Percentiles rank a stretch among this genome's conserved stretches.
phyloP scores from a whole-genome alignment of 2,797 vertebrate species.

The Microctenopoma lineatum region DNA sequence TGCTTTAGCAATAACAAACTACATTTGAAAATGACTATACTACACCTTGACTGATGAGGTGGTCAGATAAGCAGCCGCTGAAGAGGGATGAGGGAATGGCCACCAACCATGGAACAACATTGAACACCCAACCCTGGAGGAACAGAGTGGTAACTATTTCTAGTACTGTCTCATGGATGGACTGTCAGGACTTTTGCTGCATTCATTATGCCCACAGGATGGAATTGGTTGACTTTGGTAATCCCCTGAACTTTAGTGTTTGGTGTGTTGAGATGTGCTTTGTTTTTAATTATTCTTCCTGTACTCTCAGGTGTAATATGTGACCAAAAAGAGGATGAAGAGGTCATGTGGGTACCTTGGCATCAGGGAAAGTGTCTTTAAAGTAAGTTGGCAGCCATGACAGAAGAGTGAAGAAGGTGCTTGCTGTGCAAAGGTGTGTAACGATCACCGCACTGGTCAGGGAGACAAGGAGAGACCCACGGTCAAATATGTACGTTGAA shows the following conservation, averaged over 20 bases:
- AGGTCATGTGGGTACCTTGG: slow-evolving; percentile 85
- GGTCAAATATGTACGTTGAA: slow-evolving; percentile 9
- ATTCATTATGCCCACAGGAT: too few relatives aligned
- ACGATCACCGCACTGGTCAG: slow-evolving; percentile 89
- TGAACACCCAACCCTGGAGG: slow-evolving; percentile 95
- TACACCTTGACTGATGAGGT: slow-evolving; percentile 91
- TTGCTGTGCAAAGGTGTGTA: slow-evolving; percentile 91
- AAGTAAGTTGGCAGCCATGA: slow-evolving; percentile 99
- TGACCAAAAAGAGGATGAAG: background rate
- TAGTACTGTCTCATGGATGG: too few relatives aligned
- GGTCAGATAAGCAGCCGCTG: slow-evolving; percentile 93
- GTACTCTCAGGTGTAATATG: background rate
- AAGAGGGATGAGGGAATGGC: slow-evolving; percentile 91
- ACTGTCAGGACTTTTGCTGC: too few relatives aligned
- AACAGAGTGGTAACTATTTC: background rate
- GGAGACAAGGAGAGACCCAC: slow-evolving; percentile 29
- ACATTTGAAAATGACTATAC: background rate
- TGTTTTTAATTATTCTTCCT: background rate
- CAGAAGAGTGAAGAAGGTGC: slow-evolving; percentile 94
- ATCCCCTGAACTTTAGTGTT: too few relatives aligned
- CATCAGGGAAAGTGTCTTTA: slow-evolving; percentile 91
- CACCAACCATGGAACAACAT: slow-evolving; percentile 95
- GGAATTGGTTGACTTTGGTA: too few relatives aligned
- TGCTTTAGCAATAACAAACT: slow-evolving; percentile 9
- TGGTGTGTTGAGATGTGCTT: background rate